Conservation (phyloP, 1,140 invertebrate genomes). For the Apis cerana region DNA sequence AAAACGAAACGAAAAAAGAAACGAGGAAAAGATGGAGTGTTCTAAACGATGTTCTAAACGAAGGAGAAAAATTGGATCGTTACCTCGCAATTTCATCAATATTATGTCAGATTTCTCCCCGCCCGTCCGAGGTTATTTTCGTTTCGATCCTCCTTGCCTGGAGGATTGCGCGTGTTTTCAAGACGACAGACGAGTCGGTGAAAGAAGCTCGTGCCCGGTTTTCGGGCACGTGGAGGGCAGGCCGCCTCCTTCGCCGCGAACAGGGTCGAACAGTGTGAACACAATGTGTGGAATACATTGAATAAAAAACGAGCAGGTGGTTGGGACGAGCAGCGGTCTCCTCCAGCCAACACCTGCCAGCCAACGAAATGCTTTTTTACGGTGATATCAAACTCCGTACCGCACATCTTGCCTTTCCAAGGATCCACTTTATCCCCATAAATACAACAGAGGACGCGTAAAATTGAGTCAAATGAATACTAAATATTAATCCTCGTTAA, state of each 20-base stretch:
- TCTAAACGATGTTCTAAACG: no score
- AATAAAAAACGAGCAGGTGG: conserved; percentile 71
- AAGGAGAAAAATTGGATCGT: no score
- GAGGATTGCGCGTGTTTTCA: background rate
- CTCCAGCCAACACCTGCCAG: conserved; percentile 67
- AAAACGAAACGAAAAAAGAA: no score
- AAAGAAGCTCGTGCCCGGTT: conserved; percentile 16
- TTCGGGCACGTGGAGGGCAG: conserved; percentile 39
- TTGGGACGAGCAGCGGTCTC: conserved; percentile 60
- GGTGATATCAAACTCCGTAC: conserved; percentile 56
- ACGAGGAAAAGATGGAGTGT: no score
- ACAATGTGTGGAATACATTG: conserved; percentile 57
- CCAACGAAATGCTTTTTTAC: conserved; percentile 51
- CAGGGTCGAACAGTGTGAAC: conserved; percentile 54
- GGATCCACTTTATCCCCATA: background rate
- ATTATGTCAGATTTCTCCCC: background rate
- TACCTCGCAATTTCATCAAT: background rate
- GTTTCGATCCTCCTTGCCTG: background rate
- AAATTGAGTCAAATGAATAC: conserved; percentile 1
- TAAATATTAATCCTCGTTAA: no score
- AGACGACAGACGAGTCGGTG: background rate
- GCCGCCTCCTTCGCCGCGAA: conserved; percentile 15
- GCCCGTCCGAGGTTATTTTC: background rate
- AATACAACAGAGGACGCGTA: background rate
- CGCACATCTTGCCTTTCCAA: conserved; percentile 19